A percentile compares a stretch with the other conserved stretches of the same genome.
Conservation (phyloP, 2,113 vertebrate species). For the Pluvianellus socialis region DNA sequence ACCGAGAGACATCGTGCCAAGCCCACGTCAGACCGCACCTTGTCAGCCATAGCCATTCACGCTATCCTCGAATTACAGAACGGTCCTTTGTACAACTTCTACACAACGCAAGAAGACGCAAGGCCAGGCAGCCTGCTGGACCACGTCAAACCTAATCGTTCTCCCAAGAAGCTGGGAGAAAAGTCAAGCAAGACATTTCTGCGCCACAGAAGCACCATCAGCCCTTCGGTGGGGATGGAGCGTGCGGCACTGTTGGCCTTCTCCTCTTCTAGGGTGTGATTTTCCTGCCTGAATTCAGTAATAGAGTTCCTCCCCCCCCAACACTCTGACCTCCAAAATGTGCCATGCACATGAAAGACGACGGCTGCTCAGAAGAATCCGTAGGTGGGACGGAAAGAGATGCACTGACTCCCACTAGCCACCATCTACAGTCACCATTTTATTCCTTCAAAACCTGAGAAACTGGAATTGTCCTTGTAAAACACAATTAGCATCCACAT, state of each 20-base stretch:
- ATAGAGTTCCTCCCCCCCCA: not conserved
- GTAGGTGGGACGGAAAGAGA: accelerated
- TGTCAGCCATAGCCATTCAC: not conserved
- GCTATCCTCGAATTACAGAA: not conserved
- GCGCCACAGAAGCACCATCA: not conserved
- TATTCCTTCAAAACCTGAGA: not conserved
- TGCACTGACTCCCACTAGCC: not conserved
- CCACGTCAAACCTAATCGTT: not conserved
- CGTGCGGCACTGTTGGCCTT: not conserved
- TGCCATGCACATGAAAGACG: not conserved
- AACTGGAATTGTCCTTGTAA: not conserved
- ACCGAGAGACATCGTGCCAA: accelerated
- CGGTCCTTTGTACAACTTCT: not conserved
- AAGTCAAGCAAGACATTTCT: not conserved
- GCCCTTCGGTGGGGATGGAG: not conserved
- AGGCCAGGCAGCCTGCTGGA: not conserved
- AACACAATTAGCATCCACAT: not conserved
- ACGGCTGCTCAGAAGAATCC: not conserved
- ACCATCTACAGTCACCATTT: not conserved
- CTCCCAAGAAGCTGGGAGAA: not conserved
- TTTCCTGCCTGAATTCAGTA: not conserved
- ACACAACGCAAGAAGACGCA: too few species aligned
- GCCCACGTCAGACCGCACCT: not conserved
- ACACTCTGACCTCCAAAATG: not conserved
- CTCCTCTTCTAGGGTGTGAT: not conserved